Evolutionary conservation across 1,140 invertebrate genomes (phyloP), one percentile per base, ranked within the genome.

Genomic region (Rhopalosiphum maidis): DNA sequence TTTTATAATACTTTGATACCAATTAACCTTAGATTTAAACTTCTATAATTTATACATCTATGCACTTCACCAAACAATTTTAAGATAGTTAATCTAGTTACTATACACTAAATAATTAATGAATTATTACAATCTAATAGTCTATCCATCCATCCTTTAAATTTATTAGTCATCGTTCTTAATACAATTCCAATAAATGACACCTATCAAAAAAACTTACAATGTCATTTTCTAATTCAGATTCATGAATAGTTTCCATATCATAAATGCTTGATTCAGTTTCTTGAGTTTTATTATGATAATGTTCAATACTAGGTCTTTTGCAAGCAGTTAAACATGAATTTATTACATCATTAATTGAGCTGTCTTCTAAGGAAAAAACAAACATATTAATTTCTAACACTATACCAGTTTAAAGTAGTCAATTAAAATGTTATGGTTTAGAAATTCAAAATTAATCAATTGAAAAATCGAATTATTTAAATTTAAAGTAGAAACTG

Each of bases 251-350:
- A 77, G 22, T 82, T 4, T 85, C 77, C 35, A 85, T 25, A 54
- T 55, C 25, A 51, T 85, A 37, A 7, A n/a, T 25, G 11, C 41
- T 9, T 1, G 11, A 11, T 54, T 60, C 9, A 23, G 77, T 35
- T 46, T 46, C 55, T 91, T 91, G 51, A 90, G 0, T 30, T 35
- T 93, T 93, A 15, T 54, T 93, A 41, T n/a, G n/a, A 54, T 83
- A 83, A 37, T 93, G 11, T n/a, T 93, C 35, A 83, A 51, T 54
- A 23, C 9, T 21, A 85, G 7, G 77, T 85, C 18, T 37, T 35
- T 82, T 82, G 82, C 55, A 91, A 35, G 25, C 21, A 85, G 25
- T 85, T 37, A 85, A 23, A 22, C 43, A 85, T 41, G 15, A 7
- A 83, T 93, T 51, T 30, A 93, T 51, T 1, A 93, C 91, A 51